These are phyloP conservation scores for Reinhardtius hippoglossoides DNA, from an alignment of 2,113 vertebrate species.

Conservation along the genomic window DNA sequence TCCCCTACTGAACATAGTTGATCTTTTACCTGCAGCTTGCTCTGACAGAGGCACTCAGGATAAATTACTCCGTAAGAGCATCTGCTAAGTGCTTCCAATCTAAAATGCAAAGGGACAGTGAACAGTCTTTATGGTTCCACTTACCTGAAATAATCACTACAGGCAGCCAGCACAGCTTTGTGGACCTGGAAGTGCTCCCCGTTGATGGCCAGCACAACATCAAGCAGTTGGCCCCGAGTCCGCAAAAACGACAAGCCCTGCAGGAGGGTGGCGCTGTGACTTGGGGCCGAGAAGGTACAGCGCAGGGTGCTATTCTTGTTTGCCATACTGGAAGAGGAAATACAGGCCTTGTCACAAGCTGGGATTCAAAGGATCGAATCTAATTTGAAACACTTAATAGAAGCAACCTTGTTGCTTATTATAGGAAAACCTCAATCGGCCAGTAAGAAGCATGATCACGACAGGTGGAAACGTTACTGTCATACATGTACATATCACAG, in stretches of 20 bases:
- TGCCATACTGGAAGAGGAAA: slow-evolving; percentile 88
- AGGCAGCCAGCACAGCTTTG: slow-evolving; percentile 96
- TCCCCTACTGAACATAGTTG: not conserved
- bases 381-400: not conserved
- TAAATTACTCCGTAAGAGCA: slow-evolving; percentile 5
- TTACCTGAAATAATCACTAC: slow-evolving; percentile 99
- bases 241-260: slow-evolving; percentile 92
- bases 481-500: not conserved
- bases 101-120: slow-evolving; percentile 30
- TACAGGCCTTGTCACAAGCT: slow-evolving; percentile 42
- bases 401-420: too few species aligned
- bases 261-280: slow-evolving; percentile 92
- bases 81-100: slow-evolving; percentile 36
- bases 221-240: slow-evolving; percentile 93
- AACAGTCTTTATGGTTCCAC: slow-evolving; percentile 42
- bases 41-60: slow-evolving; percentile 20
- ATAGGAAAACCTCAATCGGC: too few species aligned
- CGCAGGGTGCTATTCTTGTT: slow-evolving; percentile 92
- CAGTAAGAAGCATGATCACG: too few species aligned
- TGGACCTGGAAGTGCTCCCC: slow-evolving; percentile 94
- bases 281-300: slow-evolving; percentile 94
- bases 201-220: slow-evolving; percentile 92
- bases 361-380: slow-evolving; percentile 23
- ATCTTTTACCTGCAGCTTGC: not conserved
- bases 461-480: not conserved